Percentiles rank a stretch among this genome's conserved stretches.
These are phyloP conservation scores for Sebastes flavidus DNA, from an alignment of 2,797 vertebrate species.

Conservation along the genomic window DNA sequence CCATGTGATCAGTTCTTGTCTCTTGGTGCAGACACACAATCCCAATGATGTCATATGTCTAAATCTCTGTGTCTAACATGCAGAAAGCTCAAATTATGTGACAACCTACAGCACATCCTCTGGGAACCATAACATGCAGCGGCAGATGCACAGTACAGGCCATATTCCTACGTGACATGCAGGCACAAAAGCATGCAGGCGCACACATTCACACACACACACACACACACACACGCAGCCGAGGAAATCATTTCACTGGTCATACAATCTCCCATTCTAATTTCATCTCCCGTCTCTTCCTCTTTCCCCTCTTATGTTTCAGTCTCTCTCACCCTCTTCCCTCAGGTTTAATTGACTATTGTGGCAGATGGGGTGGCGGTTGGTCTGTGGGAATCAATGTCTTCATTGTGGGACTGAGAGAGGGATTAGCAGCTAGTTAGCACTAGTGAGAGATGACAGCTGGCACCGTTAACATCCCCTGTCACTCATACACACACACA, in stretches of 20 bases:
- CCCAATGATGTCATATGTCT: slow-evolving; percentile 38
- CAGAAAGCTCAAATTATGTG: slow-evolving; percentile 38
- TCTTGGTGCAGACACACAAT: slow-evolving; percentile 17
- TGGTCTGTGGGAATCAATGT: slow-evolving; percentile 75
- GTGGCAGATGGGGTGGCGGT: slow-evolving; percentile 65
- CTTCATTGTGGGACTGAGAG: slow-evolving; percentile 73
- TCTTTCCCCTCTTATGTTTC: slow-evolving; percentile 34
- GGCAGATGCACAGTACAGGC: slow-evolving; percentile 60
- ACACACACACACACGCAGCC: too few relatives aligned
- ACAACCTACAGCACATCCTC: slow-evolving; percentile 42
- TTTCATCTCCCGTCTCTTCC: slow-evolving; percentile 24
- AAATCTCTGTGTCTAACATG: slow-evolving; percentile 35
- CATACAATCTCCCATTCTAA: slow-evolving; percentile 18
- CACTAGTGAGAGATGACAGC: slow-evolving; percentile 73
- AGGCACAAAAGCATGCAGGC: background rate
- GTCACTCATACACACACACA: slow-evolving; percentile 23
- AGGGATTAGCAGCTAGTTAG: slow-evolving; percentile 82
- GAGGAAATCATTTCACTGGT: slow-evolving; percentile 31
- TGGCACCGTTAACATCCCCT: slow-evolving; percentile 65
- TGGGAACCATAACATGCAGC: slow-evolving; percentile 50
- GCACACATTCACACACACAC: background rate
- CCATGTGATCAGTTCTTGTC: background rate
- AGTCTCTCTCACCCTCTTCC: slow-evolving; percentile 28
- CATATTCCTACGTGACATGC: slow-evolving; percentile 23
- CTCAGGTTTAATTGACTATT: slow-evolving; percentile 71